A percentile compares a stretch with the other conserved stretches of the same genome.
These are phyloP conservation scores for Lysiphlebus fabarum DNA, from an alignment of 1,140 invertebrate species.

Conservation along the genomic window DNA sequence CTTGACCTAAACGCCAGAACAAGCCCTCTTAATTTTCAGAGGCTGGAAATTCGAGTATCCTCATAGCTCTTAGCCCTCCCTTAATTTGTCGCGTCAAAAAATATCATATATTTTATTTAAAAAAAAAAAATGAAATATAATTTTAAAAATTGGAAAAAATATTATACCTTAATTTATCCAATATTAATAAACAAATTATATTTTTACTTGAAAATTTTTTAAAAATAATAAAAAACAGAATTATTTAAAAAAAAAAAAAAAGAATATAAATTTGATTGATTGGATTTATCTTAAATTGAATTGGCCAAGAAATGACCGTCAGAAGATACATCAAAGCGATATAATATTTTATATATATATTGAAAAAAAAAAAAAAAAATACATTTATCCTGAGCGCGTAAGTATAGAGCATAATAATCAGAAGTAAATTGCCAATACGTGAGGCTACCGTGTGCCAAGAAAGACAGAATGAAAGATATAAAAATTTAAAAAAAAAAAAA, in stretches of 20 bases:
- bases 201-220: no score
- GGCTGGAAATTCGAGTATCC: constrained; percentile 36
- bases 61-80: constrained; percentile 1
- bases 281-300: no score
- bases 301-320: no score
- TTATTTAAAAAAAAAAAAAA: no score
- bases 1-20: constrained; percentile 27
- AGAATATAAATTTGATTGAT: not conserved
- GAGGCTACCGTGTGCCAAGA: constrained; percentile 53
- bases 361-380: constrained; percentile 32
- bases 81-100: constrained; percentile 6
- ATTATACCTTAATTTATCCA: no score
- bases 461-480: constrained; percentile 18
- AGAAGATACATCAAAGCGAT: no score
- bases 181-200: no score
- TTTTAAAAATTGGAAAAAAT: no score
- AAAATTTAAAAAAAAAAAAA: constrained; percentile 1
- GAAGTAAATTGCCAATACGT: constrained; percentile 55
- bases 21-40: constrained; percentile 12
- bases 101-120: constrained; percentile 10
- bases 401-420: constrained; percentile 53
- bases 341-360: not conserved
- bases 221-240: no score
- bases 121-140: no score
- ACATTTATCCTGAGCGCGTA: constrained; percentile 38